Evolutionary conservation across 2,113 vertebrate genomes (phyloP).

Genomic region (Pluvialis apricaria): DNA sequence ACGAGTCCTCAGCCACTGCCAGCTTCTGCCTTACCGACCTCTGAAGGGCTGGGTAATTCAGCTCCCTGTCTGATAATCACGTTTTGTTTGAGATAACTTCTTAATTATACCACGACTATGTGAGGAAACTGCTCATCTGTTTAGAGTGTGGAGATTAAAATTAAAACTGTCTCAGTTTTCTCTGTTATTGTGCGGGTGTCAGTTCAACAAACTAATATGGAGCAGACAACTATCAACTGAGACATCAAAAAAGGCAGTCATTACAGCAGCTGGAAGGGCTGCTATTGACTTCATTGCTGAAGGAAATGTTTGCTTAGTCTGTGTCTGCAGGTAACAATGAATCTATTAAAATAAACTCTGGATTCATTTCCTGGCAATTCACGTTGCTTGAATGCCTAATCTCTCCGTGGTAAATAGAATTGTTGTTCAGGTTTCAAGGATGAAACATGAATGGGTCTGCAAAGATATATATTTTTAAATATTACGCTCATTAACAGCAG

Average conservation of each 20-base stretch:
- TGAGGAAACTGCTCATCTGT: not conserved
- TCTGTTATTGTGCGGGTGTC: not conserved
- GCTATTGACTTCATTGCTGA: not conserved
- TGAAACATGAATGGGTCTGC: not conserved
- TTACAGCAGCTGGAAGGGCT: constrained; percentile 7
- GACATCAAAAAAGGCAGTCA: not conserved
- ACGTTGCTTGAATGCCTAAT: not conserved
- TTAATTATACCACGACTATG: not conserved
- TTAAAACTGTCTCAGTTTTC: not conserved
- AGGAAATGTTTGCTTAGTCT: constrained; percentile 31
- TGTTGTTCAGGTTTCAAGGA: not conserved
- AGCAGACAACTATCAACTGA: not conserved
- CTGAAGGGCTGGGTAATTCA: not conserved
- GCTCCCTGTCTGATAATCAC: not conserved
- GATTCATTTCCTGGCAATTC: constrained; percentile 5
- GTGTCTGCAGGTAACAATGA: constrained; percentile 25
- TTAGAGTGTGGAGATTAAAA: not conserved
- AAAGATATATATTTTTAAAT: not conserved
- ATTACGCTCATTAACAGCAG: not conserved
- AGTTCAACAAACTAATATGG: not conserved
- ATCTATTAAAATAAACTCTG: constrained; percentile 26
- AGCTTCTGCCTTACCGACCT: not conserved
- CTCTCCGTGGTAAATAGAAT: not conserved
- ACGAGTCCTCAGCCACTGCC: not conserved
- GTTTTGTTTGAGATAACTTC: not conserved